Evolutionary conservation across 2,113 vertebrate genomes (phyloP).

Genomic region (Siniperca knerii): DNA sequence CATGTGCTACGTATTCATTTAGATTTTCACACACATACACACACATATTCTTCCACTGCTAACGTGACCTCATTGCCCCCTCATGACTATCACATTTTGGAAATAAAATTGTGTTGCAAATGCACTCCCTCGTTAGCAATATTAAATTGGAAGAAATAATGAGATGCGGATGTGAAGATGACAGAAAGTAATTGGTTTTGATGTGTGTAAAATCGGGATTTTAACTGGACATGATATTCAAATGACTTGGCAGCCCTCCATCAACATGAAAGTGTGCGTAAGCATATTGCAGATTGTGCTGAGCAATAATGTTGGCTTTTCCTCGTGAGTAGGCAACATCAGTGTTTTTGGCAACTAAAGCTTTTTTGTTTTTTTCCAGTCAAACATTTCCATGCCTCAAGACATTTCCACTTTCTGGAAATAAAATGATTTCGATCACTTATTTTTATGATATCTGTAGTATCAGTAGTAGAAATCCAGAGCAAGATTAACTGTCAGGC

Average conservation of each 20-base stretch:
- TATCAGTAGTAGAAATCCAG: slow-evolving; percentile 47
- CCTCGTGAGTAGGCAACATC: slow-evolving; percentile 63
- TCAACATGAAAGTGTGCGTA: slow-evolving; percentile 42
- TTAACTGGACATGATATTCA: slow-evolving; percentile 63
- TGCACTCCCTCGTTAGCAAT: slow-evolving; percentile 29
- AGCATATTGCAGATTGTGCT: slow-evolving; percentile 65
- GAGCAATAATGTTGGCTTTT: slow-evolving; percentile 64
- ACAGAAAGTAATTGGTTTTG: slow-evolving; percentile 46
- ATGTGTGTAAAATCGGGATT: slow-evolving; percentile 59
- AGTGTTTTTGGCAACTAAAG: slow-evolving; percentile 56
- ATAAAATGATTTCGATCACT: slow-evolving; percentile 48
- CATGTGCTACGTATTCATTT: slow-evolving; percentile 59
- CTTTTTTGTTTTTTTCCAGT: slow-evolving; percentile 39
- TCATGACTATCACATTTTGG: slow-evolving; percentile 24
- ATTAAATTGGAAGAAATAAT: slow-evolving; percentile 52
- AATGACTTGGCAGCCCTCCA: slow-evolving; percentile 61
- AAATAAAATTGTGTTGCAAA: slow-evolving; percentile 39
- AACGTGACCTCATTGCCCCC: slow-evolving; percentile 53
- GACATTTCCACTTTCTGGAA: slow-evolving; percentile 59
- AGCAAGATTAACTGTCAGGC: slow-evolving; percentile 34
- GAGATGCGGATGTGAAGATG: slow-evolving; percentile 46
- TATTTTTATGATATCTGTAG: slow-evolving; percentile 16
- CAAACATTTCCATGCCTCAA: slow-evolving; percentile 26
- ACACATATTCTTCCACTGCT: slow-evolving; percentile 23
- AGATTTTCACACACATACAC: slow-evolving; percentile 51